These are phyloP conservation scores for Xenopus petersii DNA, from an alignment of 2,797 vertebrate species.

Conservation along the genomic window DNA sequence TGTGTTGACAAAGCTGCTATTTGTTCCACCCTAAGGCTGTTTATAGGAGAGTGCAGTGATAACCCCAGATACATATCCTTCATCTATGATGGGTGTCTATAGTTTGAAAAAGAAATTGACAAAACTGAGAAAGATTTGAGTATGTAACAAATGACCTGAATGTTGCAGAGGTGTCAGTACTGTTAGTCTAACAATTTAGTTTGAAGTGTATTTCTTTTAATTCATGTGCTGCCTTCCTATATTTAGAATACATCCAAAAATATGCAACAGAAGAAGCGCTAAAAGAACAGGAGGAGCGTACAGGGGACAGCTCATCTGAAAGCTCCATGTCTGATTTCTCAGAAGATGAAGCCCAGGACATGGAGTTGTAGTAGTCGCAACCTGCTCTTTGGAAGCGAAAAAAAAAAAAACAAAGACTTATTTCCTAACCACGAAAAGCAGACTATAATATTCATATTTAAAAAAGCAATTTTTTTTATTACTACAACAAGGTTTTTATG, in stretches of 20 bases:
- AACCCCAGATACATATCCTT: no score
- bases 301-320: constrained; percentile 93
- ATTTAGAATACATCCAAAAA: constrained; percentile 78
- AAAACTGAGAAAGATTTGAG: no score
- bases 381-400: constrained; percentile 71
- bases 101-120: no score
- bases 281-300: constrained; percentile 95
- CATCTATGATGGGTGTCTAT: no score
- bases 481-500: constrained; percentile 99
- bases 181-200: no score
- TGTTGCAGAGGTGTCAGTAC: no score
- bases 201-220: no score
- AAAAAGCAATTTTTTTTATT: constrained; percentile 98
- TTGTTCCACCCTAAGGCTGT: no score
- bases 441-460: constrained; percentile 99
- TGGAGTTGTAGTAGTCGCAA: constrained; percentile 90
- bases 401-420: constrained; percentile 67
- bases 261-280: constrained; percentile 98
- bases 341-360: constrained; percentile 97
- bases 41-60: no score
- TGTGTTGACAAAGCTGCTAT: no score
- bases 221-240: no score
- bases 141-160: no score
- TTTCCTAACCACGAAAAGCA: constrained; percentile 98
- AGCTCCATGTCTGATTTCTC: constrained; percentile 99